phyloP scores from a whole-genome alignment of 2,113 vertebrate genomes.

The Atlantisia rogersi region DNA sequence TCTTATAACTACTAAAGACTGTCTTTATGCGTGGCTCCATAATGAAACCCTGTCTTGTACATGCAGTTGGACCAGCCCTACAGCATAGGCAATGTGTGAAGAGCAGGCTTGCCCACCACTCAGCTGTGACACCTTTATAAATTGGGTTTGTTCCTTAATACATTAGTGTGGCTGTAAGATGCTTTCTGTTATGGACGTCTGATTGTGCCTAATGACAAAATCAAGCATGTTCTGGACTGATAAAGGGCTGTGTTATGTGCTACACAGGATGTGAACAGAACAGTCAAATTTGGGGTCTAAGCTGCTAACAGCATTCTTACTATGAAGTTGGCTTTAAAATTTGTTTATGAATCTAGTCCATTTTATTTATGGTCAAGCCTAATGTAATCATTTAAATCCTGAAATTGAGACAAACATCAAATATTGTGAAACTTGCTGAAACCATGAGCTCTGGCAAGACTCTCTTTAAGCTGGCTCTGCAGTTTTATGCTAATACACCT shows the following conservation, averaged over 20 bases:
- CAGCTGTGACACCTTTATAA: background rate
- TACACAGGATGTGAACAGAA: background rate
- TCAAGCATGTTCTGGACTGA: background rate
- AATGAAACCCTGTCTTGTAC: background rate
- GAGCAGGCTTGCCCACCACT: background rate
- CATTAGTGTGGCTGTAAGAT: background rate
- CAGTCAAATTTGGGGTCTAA: background rate
- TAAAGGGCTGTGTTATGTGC: background rate
- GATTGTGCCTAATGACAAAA: background rate
- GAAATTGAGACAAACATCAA: background rate
- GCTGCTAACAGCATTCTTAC: background rate
- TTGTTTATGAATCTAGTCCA: background rate
- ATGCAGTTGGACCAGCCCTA: background rate
- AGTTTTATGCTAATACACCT: background rate
- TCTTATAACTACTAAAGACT: background rate
- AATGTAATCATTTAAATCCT: background rate
- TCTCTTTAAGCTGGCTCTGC: background rate
- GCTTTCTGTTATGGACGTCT: background rate
- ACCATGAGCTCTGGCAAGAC: background rate
- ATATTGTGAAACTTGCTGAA: constrained; percentile 17
- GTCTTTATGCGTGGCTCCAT: background rate
- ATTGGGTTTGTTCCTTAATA: background rate
- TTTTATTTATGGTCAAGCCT: background rate
- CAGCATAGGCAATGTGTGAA: background rate
- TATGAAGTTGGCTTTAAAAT: background rate